phyloP scores from a whole-genome alignment of 2,797 vertebrate species.

The Orientallactaga sibirica region DNA sequence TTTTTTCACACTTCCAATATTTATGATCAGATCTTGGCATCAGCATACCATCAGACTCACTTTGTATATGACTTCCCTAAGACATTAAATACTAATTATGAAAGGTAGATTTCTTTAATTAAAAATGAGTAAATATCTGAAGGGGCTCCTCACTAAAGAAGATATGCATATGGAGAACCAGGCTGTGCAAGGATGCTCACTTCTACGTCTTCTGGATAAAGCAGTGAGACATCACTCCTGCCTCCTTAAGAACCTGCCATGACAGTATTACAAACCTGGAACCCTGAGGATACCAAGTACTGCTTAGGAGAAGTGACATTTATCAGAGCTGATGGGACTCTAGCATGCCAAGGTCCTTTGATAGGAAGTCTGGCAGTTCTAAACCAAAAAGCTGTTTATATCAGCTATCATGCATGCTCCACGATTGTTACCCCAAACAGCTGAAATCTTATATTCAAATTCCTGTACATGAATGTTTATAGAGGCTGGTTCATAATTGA shows the following conservation, averaged over 20 bases:
- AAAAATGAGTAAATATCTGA: not conserved
- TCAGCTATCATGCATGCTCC: rapidly evolving
- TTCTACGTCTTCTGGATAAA: not conserved
- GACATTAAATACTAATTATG: not conserved
- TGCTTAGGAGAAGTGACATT: not conserved
- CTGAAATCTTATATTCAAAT: not conserved
- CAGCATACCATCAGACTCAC: not conserved
- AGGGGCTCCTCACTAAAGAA: not conserved
- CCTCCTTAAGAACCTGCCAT: not conserved
- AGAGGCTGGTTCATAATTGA: not conserved
- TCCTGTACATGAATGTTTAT: not conserved
- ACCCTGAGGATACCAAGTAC: not conserved
- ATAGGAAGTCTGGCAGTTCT: not conserved
- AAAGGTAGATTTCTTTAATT: not conserved
- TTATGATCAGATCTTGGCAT: not conserved
- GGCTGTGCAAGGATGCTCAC: not conserved
- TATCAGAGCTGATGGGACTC: not conserved
- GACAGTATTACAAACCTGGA: not conserved
- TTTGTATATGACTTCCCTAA: not conserved
- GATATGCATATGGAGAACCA: not conserved
- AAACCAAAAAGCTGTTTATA: not conserved
- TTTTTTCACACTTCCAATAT: not conserved
- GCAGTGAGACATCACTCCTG: not conserved
- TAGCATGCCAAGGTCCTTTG: not conserved
- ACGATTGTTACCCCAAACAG: not conserved